Evolutionary conservation across 1,140 invertebrate genomes (phyloP), one percentile per base, ranked within the genome.

Genomic region (Macrotrachela quadricornifera): DNA sequence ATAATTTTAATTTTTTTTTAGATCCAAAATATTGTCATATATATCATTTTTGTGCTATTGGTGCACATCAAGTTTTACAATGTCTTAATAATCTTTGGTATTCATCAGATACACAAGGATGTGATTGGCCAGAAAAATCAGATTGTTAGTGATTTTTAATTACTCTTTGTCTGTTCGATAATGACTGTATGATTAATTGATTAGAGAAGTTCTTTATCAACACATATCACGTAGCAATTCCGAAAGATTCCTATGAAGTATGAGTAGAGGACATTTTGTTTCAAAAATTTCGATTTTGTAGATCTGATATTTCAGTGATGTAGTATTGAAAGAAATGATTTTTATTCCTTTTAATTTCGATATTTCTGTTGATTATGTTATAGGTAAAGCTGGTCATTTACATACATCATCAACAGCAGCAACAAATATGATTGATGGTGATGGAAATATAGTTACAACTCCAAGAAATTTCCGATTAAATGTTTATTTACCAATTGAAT

Each of bases 21-120:
- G 52, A 54, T 44, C 52, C 52, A 8, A 18, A 54, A 4, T 38
- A 42, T 40, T 54, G 52, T 44, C 17, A 21, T 13, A 41, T 54
- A 1, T 54, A 54, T 49, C 52, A 54, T 14, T 54, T 47, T 49
- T 54, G 52, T 36, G 44, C 44, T 10, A 45, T 45, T 13, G 52
- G 52, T 37, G 16, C 47, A 17, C 52, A 54, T 18, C 47, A 45
- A 36, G 46, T 54, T 36, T 14, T 54, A 14, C 42, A 54, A 43
- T 54, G 52, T 42, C 12, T 13, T 6, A 36, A 49, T 14, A 45
- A 45, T 17, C 30, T 54, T 8, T 54, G 52, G 52, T 54, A 48
- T 43, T 54, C 52, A 15, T 37, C 47, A n/a, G 15, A 15, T 21
- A 37, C 36, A 12, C 45, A 54, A 16, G 39, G 21, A 1, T 54